Evolutionary conservation across 2,113 vertebrate species (phyloP).

Genomic region (Atherinomorus stipes): DNA sequence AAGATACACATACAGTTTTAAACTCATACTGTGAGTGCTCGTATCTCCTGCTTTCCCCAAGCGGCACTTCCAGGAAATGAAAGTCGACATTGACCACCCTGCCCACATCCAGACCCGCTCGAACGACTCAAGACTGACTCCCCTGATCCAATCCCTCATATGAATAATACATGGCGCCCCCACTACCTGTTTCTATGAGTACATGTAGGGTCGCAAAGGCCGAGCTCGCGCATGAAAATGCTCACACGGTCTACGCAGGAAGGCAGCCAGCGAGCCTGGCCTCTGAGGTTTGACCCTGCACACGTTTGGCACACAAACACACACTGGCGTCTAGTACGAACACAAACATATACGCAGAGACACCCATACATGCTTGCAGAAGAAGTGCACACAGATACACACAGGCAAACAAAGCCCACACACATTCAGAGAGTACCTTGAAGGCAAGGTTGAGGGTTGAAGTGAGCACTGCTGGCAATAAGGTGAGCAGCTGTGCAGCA

Average conservation of each 20-base stretch:
- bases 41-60: conserved; percentile 36
- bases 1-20: conserved; percentile 41
- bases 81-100: conserved; percentile 70
- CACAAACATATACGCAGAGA: neutral
- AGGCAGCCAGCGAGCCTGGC: conserved; percentile 62
- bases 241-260: conserved; percentile 35
- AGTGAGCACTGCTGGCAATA: conserved; percentile 77
- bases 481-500: conserved; percentile 83
- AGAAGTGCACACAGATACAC: conserved; percentile 19
- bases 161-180: conserved; percentile 77
- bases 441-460: conserved; percentile 77
- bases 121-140: conserved; percentile 40
- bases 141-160: conserved; percentile 17
- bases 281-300: conserved; percentile 67
- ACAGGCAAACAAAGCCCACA: conserved; percentile 63
- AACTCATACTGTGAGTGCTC: conserved; percentile 43
- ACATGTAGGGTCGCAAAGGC: conserved; percentile 57
- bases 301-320: conserved; percentile 34
- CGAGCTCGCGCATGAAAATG: conserved; percentile 44
- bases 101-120: conserved; percentile 66
- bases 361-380: neutral
- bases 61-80: conserved; percentile 66
- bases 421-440: conserved; percentile 71
- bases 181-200: conserved; percentile 70
- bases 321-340: neutral